Conservation (phyloP, 2,113 vertebrate species). For the Sturnira hondurensis region DNA sequence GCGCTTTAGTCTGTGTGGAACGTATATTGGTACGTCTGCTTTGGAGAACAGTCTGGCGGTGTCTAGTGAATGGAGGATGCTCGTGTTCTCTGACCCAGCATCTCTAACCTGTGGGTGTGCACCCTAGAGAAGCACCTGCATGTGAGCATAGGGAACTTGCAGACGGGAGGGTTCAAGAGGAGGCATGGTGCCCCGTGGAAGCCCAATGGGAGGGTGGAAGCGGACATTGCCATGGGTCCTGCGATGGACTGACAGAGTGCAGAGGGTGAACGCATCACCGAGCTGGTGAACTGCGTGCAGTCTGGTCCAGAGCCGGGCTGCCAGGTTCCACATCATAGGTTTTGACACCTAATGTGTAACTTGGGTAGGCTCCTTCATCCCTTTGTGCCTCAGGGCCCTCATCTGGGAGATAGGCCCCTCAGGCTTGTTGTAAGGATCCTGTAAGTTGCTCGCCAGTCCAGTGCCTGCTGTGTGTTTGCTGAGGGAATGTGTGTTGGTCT, state of each 20-base stretch:
- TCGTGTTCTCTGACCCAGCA: neutral
- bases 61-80: neutral
- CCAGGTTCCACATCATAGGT: too few species aligned
- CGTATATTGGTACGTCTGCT: accelerated
- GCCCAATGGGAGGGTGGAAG: neutral
- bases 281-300: too few species aligned
- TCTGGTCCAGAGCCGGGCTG: neutral
- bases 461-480: neutral
- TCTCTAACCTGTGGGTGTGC: neutral
- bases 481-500: neutral
- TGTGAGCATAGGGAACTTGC: neutral
- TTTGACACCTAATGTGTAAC: neutral
- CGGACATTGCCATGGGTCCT: too few species aligned
- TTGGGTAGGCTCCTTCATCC: neutral
- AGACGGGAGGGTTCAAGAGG: neutral
- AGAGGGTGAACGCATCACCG: accelerated
- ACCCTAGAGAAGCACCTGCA: neutral
- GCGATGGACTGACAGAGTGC: neutral
- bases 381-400: neutral
- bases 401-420: too few species aligned
- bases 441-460: neutral
- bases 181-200: accelerated
- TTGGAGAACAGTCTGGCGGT: neutral
- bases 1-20: neutral
- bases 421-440: neutral